Base-by-base conservation (phyloP, 2,888 invertebrate species). In the Apamea monoglypha region DNA sequence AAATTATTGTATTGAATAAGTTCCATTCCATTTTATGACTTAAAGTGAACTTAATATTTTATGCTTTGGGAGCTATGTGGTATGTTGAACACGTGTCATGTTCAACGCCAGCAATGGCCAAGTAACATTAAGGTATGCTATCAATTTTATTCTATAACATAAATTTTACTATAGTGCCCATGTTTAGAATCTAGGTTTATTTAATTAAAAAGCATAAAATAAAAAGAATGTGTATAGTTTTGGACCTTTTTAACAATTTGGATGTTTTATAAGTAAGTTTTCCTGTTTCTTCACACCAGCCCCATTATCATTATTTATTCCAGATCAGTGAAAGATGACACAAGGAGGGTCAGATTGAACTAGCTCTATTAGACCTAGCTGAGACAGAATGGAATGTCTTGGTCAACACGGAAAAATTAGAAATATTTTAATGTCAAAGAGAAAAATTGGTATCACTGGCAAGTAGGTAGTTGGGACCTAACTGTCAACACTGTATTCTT, bases 171-270 rank as follows among this genome's bases (percentile, higher is more conserved):
- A 2, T 36, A 36, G 53, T 61, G 68, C 12, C 74, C 29, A 64
- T 80, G 80, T 80, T 68, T 72, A 69, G 64, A 74, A 75, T 32
- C 25, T 84, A 75, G 68, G 36, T 80, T 80, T 64, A 72, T 80
- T 80, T 53, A 53, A 71, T 74, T 68, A 68, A 71, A 83, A 71
- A 71, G 3, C 21, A 63, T 72, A 32, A 59, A 53, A 40, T 68
- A 32, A 44, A 79, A 61, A 40, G 0, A 64, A 72, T 72, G 40
- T 64, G 7, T 73, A 36, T 68, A 82, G 68, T 69, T 77, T 77
- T 69, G 36, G 14, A 59, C 40, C 59, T 74, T 74, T 63, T 40
- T 32, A 44, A 25, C 18, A 47, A 25, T 47, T 71, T 29, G 16
- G 18, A 73, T 64, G 29, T 36, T 18, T 25, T 44, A 16, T 16